Conservation (phyloP, 2,888 invertebrate species). For the Desoria tigrina region DNA sequence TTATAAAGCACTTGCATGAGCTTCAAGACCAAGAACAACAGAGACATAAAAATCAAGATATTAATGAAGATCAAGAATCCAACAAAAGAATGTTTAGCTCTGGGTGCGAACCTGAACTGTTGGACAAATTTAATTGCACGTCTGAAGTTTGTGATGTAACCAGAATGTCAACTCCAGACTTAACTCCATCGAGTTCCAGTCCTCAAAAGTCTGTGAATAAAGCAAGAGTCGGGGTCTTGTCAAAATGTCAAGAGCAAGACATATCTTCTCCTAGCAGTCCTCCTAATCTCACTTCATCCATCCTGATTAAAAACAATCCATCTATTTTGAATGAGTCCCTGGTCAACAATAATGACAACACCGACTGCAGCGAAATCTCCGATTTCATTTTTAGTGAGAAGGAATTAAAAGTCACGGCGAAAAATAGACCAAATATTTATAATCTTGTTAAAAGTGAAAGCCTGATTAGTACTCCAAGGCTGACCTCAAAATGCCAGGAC, state of each 20-base stretch:
- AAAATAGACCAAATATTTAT: too few species aligned
- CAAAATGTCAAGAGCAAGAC: too few species aligned
- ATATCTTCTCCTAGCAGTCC: too few species aligned
- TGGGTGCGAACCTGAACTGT: not conserved
- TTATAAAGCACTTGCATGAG: constrained; percentile 22
- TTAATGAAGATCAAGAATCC: not conserved
- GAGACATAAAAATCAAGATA: constrained; percentile 8
- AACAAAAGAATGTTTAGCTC: constrained; percentile 13
- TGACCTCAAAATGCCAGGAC: too few species aligned
- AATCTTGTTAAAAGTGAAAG: too few species aligned
- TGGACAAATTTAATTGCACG: not conserved
- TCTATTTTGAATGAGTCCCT: not conserved
- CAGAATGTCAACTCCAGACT: not conserved
- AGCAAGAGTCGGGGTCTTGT: too few species aligned
- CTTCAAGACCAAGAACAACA: constrained; percentile 9
- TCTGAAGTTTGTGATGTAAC: not conserved
- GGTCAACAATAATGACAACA: constrained; percentile 24
- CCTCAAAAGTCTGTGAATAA: constrained; percentile 5
- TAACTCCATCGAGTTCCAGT: not conserved
- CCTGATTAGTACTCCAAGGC: too few species aligned
- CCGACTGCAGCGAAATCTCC: constrained; percentile 45
- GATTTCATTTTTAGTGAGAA: constrained; percentile 31
- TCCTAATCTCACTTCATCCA: not conserved
- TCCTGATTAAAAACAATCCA: not conserved
- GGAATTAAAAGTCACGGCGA: not conserved